Percentiles rank a stretch among this genome's conserved stretches.
Conservation (phyloP, 2,888 invertebrate species). For the Drosophila multiciliata region DNA sequence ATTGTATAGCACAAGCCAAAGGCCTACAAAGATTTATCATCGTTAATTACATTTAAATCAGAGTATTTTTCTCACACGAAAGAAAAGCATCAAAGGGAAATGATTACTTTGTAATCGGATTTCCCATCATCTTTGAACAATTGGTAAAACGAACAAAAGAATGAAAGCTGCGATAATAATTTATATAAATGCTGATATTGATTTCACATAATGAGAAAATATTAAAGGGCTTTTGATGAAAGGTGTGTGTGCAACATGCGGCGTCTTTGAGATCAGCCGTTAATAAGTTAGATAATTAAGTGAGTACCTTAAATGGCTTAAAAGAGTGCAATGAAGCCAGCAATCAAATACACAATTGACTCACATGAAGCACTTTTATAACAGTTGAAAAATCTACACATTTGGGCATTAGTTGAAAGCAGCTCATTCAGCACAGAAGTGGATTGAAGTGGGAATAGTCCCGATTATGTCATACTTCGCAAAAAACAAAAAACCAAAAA, state of each 20-base stretch:
- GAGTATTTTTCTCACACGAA: slow-evolving; percentile 4
- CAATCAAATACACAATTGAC: slow-evolving; percentile 6
- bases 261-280: slow-evolving; percentile 41
- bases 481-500: neutral
- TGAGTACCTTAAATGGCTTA: slow-evolving; percentile 43
- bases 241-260: slow-evolving; percentile 33
- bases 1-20: neutral
- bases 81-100: slow-evolving; percentile 13
- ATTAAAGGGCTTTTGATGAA: slow-evolving; percentile 55
- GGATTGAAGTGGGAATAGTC: neutral
- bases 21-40: neutral
- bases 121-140: slow-evolving; percentile 40
- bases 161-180: slow-evolving; percentile 24
- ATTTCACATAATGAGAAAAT: slow-evolving; percentile 64
- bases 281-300: slow-evolving; percentile 52
- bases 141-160: slow-evolving; percentile 22
- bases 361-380: neutral
- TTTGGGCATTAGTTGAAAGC: slow-evolving; percentile 1
- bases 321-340: slow-evolving; percentile 22
- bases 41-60: neutral
- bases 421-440: neutral
- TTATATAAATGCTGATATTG: slow-evolving; percentile 64
- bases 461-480: slow-evolving; percentile 17
- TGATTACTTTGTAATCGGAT: slow-evolving; percentile 33
- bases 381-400: neutral